These are phyloP conservation scores for Mixornis gularis DNA, from an alignment of 2,113 vertebrate genomes.

Conservation along the genomic window DNA sequence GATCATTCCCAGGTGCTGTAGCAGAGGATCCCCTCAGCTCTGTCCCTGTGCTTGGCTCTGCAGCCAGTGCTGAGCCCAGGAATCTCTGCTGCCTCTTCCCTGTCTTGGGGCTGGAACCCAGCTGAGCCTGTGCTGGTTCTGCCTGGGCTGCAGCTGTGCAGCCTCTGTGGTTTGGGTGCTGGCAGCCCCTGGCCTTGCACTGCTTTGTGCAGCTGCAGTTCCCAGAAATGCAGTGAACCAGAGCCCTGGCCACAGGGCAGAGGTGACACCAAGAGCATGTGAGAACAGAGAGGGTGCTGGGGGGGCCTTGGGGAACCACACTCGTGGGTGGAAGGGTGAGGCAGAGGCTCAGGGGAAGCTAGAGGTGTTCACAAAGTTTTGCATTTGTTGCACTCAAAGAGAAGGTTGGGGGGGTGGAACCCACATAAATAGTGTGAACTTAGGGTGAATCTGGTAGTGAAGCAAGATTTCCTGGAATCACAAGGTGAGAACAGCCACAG, in stretches of 20 bases:
- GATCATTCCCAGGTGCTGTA: neutral
- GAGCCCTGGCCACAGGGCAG: slow-evolving; percentile 26
- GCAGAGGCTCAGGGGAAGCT: slow-evolving; percentile 37
- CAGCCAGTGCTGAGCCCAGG: neutral
- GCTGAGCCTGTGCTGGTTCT: neutral
- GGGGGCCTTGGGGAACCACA: neutral
- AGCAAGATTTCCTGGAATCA: slow-evolving; percentile 25
- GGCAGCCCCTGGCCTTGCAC: neutral
- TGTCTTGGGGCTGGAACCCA: neutral
- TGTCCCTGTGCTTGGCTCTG: neutral
- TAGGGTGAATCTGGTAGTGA: neutral
- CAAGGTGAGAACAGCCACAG: slow-evolving; percentile 4
- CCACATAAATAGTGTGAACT: neutral
- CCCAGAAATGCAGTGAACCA: slow-evolving; percentile 62
- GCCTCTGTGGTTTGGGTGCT: slow-evolving; percentile 33
- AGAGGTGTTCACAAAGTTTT: neutral
- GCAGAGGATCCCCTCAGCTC: neutral
- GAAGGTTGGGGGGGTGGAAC: neutral
- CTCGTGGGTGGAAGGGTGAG: neutral
- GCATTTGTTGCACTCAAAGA: neutral
- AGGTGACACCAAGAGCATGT: slow-evolving; percentile 30
- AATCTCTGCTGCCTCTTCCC: neutral
- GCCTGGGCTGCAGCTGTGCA: slow-evolving; percentile 1
- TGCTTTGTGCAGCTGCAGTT: slow-evolving; percentile 59
- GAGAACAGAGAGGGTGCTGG: neutral